phyloP scores from a whole-genome alignment of 2,888 invertebrate genomes.

The Ceratothoa steindachneri region DNA sequence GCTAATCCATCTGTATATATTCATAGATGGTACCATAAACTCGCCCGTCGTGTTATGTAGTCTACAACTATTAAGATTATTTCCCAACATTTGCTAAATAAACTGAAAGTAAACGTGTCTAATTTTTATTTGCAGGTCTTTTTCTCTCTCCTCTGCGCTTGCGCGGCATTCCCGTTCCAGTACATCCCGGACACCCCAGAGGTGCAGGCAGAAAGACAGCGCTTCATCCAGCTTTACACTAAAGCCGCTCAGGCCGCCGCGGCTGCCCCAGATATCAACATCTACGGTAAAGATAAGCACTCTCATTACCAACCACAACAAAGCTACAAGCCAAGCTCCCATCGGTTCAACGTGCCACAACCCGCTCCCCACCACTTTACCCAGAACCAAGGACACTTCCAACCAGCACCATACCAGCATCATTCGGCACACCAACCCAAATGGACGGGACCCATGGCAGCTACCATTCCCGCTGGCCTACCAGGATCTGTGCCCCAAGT shows the following conservation, averaged over 20 bases:
- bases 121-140: neutral
- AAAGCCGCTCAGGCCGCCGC: no score
- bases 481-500: constrained; percentile 10
- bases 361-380: no score
- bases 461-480: constrained; percentile 17
- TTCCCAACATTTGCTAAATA: no score
- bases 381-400: neutral
- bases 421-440: neutral
- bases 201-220: neutral
- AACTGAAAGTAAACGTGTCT: no score
- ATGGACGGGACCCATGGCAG: constrained; percentile 17
- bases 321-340: neutral
- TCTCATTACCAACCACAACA: neutral
- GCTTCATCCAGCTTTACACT: neutral
- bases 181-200: neutral
- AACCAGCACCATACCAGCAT: neutral
- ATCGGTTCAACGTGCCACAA: neutral
- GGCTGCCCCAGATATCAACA: neutral
- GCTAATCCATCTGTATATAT: no score
- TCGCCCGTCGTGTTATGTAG: no score
- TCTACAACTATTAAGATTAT: no score
- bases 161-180: neutral
- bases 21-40: no score
- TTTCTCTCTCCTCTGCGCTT: neutral
- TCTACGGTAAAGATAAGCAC: no score